Evolutionary conservation across 2,113 vertebrate genomes (phyloP), one percentile per base, ranked within the genome.

Genomic region (Ploceus nigricollis): DNA sequence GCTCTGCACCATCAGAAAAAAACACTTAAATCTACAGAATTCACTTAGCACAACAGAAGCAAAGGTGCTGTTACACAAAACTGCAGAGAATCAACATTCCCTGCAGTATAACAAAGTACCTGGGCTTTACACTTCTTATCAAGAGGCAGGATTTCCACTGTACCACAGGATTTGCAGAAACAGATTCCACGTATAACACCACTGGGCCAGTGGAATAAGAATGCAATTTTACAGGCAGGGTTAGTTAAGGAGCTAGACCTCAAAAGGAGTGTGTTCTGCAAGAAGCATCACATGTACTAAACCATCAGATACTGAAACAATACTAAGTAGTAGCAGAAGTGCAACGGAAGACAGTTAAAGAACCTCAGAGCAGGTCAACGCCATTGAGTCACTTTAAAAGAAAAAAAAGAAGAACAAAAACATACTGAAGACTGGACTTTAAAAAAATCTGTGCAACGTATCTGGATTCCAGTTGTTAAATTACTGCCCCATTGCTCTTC

Each of bases 61-160:
- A 92, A 94, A 93, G 68, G 45, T 78, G 68, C 27, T 94, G 58
- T 65, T 69, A 94, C 5, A 91, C 50, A 71, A 89, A 85, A 77
- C 35, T 84, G 45, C 76, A 65, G 6, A 95, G 61, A 88, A 83
- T 44, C 85, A 92, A 35, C 9, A 2, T 60, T 89, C 19, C 42
- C 51, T 68, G 72, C 63, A 47, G 81, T 27, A 75, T 61, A 92
- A 79, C 40, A 51, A 42, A 78, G 51, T 31, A 44, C 33, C 73
- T 69, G 37, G 40, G 66, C 65, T 92, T 69, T 69, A 33, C 40
- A 48, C 6, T 15, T 15, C 63, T 63, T 12, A 23, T 3, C n/a
- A 30, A n/a, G 39, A 68, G 39, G 40, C 18, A 81, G 58, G 15
- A 53, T 39, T 39, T 1, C 1, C 31, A 17, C n/a, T 4, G 16